phyloP scores from a whole-genome alignment of 2,888 invertebrate genomes.

The Clusia tigrina region DNA sequence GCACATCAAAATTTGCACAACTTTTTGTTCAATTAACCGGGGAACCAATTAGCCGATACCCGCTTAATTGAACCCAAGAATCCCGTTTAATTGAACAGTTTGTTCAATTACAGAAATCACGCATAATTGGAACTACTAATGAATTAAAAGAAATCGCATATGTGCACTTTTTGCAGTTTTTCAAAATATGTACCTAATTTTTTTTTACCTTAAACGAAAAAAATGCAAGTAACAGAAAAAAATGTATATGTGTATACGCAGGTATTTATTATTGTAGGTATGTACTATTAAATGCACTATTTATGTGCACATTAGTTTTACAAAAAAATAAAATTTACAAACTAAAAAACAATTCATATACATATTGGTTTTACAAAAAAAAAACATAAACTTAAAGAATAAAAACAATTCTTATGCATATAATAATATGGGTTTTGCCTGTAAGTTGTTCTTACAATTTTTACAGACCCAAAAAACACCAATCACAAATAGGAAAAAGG shows the following conservation, averaged over 20 bases:
- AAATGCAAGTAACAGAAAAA: not conserved
- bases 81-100: no score
- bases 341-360: constrained; percentile 14
- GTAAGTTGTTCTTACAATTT: no score
- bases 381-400: constrained; percentile 14
- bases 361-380: constrained; percentile 20
- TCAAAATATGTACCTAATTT: constrained; percentile 11
- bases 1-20: no score
- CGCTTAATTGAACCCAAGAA: constrained; percentile 13
- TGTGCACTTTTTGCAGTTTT: constrained; percentile 21
- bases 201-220: constrained; percentile 6
- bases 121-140: constrained; percentile 21
- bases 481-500: no score
- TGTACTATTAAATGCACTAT: not conserved
- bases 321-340: not conserved
- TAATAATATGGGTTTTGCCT: no score
- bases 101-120: constrained; percentile 20
- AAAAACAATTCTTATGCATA: no score
- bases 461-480: no score
- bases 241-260: not conserved
- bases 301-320: no score
- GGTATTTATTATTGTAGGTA: not conserved
- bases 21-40: not conserved
- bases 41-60: not conserved
- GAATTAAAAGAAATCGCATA: constrained; percentile 21